Evolutionary conservation across 2,797 vertebrate genomes (phyloP).

Genomic region (Pipistrellus kuhlii): DNA sequence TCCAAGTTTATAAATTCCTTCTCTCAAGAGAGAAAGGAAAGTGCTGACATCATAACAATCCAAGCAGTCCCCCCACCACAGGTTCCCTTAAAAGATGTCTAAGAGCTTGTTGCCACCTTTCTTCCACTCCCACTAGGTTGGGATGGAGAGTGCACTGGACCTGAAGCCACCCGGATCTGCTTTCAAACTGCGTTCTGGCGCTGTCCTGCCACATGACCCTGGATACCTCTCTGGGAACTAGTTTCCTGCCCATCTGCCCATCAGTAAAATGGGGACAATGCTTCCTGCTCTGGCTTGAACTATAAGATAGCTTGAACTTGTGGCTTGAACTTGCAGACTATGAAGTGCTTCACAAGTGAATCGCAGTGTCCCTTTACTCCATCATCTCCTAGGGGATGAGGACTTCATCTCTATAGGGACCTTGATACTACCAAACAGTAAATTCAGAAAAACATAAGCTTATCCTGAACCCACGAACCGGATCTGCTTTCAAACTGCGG

Average conservation of each 20-base stretch:
- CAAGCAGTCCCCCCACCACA: not conserved
- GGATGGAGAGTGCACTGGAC: not conserved
- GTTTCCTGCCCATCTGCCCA: not conserved
- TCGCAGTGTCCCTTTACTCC: not conserved
- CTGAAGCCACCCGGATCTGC: not conserved
- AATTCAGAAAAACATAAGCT: not conserved
- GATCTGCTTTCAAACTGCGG: too few relatives aligned
- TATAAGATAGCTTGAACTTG: not conserved
- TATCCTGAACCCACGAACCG: not conserved
- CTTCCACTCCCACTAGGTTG: too few relatives aligned
- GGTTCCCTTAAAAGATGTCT: not conserved
- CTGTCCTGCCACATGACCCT: not conserved
- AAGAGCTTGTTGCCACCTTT: not conserved
- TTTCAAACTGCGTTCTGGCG: not conserved
- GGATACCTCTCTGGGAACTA: not conserved
- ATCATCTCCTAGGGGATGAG: not conserved
- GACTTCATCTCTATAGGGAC: not conserved
- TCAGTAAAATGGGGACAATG: not conserved
- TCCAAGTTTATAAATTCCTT: conserved; percentile 7
- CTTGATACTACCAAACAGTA: not conserved
- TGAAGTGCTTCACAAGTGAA: not conserved
- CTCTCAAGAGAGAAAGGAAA: conserved; percentile 6
- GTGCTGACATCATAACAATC: not conserved
- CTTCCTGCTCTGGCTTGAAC: not conserved
- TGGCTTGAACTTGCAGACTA: not conserved